Evolutionary conservation across 2,888 invertebrate species (phyloP).

Genomic region (Thera britannica): DNA sequence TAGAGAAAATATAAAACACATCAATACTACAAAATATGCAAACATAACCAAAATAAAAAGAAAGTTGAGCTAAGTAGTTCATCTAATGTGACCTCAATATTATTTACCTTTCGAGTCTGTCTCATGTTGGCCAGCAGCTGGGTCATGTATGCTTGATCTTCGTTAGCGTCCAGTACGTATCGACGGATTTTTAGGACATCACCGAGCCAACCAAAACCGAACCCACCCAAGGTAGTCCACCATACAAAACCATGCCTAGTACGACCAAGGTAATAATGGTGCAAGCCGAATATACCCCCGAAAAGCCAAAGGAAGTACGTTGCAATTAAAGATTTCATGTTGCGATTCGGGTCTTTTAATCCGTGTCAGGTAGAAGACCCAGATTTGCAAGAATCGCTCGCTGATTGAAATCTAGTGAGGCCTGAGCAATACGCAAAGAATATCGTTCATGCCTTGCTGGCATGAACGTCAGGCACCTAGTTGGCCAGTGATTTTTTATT

Average conservation of each 20-base stretch:
- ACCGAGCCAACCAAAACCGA: slow-evolving; percentile 93
- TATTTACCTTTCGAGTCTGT: slow-evolving; percentile 86
- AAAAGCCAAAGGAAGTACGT: slow-evolving; percentile 95
- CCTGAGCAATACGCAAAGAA: no score
- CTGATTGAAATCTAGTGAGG: no score
- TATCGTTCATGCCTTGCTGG: no score
- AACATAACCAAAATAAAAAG: slow-evolving; percentile 20
- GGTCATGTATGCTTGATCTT: slow-evolving; percentile 87
- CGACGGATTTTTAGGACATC: slow-evolving; percentile 93
- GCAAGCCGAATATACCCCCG: slow-evolving; percentile 94
- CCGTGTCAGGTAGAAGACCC: background rate
- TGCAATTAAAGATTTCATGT: slow-evolving; percentile 85
- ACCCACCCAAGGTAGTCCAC: slow-evolving; percentile 95
- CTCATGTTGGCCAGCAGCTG: slow-evolving; percentile 86
- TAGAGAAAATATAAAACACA: slow-evolving; percentile 25
- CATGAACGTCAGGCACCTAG: no score
- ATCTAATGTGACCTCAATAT: slow-evolving; percentile 28
- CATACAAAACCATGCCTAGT: slow-evolving; percentile 96
- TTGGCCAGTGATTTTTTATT: no score
- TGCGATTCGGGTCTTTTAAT: slow-evolving; percentile 19
- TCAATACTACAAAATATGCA: slow-evolving; percentile 22
- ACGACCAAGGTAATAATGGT: slow-evolving; percentile 95
- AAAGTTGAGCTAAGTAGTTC: slow-evolving; percentile 20
- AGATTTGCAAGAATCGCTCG: no score
- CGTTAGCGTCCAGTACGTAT: slow-evolving; percentile 93